Evolutionary conservation across 2,797 vertebrate genomes (phyloP).

Genomic region (Neosilurus mollespiculum): DNA sequence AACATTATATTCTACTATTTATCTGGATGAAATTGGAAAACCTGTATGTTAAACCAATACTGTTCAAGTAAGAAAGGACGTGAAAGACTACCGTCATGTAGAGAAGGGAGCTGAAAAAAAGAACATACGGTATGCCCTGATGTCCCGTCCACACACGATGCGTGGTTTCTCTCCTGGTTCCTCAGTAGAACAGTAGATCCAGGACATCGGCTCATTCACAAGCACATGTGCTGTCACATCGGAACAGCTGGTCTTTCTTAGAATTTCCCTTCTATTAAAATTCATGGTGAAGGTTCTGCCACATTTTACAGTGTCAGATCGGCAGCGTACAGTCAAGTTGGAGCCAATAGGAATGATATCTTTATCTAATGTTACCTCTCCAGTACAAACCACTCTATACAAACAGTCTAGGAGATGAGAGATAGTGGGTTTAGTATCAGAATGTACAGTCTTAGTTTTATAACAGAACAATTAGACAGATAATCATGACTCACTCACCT

Average conservation of each 20-base stretch:
- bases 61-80: neutral
- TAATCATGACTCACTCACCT: slow-evolving; percentile 61
- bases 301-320: slow-evolving; percentile 41
- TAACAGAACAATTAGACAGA: neutral
- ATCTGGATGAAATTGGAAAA: neutral
- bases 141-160: slow-evolving; percentile 69
- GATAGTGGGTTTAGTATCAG: neutral
- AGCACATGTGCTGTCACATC: slow-evolving; percentile 62
- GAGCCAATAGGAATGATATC: slow-evolving; percentile 66
- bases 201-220: slow-evolving; percentile 32
- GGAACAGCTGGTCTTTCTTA: slow-evolving; percentile 64
- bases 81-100: neutral
- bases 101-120: neutral
- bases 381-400: slow-evolving; percentile 28
- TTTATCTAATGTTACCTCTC: slow-evolving; percentile 63
- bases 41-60: neutral
- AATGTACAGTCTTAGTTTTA: neutral
- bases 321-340: slow-evolving; percentile 68
- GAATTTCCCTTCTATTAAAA: slow-evolving; percentile 56
- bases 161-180: accelerated
- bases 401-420: slow-evolving; percentile 37
- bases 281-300: slow-evolving; percentile 58
- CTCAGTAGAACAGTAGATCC: slow-evolving; percentile 64
- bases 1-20: neutral
- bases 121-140: slow-evolving; percentile 67